These are phyloP conservation scores for Fragum whitleyi DNA, from an alignment of 2,888 invertebrate genomes.

Conservation along the genomic window DNA sequence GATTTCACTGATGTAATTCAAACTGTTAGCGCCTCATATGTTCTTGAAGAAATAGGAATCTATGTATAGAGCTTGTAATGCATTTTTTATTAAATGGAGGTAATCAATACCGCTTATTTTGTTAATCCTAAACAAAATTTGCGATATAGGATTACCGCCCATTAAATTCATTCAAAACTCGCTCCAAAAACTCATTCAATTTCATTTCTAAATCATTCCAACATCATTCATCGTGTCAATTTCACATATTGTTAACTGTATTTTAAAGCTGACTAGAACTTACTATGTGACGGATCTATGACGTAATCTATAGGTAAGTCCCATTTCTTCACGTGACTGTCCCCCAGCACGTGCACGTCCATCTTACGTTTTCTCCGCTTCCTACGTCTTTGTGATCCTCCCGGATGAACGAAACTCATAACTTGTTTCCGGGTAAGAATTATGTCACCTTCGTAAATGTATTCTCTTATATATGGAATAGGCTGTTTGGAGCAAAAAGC, in stretches of 20 bases:
- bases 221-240: no score
- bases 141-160: no score
- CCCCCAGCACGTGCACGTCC: slow-evolving; percentile 32
- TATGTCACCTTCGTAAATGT: slow-evolving; percentile 60
- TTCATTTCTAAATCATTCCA: no score
- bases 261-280: no score
- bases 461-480: slow-evolving; percentile 33
- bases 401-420: slow-evolving; percentile 27
- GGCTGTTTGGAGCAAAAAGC: no score
- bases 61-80: neutral
- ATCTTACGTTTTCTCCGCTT: slow-evolving; percentile 46
- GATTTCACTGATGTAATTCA: no score
- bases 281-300: slow-evolving; percentile 76
- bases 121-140: no score
- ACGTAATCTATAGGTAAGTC: slow-evolving; percentile 78
- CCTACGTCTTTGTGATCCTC: neutral
- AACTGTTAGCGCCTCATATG: no score
- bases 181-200: no score
- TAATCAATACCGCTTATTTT: no score
- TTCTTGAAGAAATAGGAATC: no score
- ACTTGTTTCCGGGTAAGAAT: slow-evolving; percentile 48
- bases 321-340: slow-evolving; percentile 67
- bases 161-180: no score
- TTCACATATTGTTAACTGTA: neutral
- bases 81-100: neutral